Conservation (phyloP, 2,888 invertebrate genomes). For the Epiblema foenella region DNA sequence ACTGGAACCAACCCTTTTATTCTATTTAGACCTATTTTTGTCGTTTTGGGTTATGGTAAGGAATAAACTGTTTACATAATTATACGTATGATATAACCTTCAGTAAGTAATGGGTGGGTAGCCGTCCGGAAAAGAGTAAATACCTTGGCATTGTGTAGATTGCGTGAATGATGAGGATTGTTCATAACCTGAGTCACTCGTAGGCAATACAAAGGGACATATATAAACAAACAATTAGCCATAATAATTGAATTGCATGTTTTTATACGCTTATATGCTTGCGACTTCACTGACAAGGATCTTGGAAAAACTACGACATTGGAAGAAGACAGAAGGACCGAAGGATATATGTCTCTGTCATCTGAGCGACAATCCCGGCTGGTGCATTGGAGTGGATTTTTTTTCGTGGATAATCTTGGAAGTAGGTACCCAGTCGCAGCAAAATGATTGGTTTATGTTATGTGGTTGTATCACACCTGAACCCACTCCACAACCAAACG, state of each 20-base stretch:
- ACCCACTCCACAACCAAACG: too few species aligned
- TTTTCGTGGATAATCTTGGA: too few species aligned
- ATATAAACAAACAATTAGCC: constrained; percentile 11
- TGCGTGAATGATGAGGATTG: constrained; percentile 2
- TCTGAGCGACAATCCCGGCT: not conserved
- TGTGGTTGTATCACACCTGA: too few species aligned
- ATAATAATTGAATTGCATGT: constrained; percentile 18
- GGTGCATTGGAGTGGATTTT: too few species aligned
- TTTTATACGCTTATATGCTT: not conserved
- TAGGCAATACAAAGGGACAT: constrained; percentile 6
- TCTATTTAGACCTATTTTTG: not conserved
- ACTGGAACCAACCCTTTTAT: too few species aligned
- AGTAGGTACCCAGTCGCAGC: too few species aligned
- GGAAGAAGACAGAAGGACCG: not conserved
- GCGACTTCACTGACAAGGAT: not conserved
- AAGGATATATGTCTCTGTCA: too few species aligned
- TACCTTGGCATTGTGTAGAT: constrained; percentile 1
- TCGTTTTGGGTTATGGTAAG: not conserved
- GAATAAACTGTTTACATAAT: not conserved
- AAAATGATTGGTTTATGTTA: too few species aligned
- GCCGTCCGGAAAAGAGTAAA: constrained; percentile 7
- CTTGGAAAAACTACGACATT: not conserved
- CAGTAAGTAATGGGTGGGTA: not conserved
- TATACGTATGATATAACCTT: not conserved
- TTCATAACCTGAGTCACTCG: constrained; percentile 6